Conservation (phyloP, 2,888 invertebrate species). For the Spisula subtruncata region DNA sequence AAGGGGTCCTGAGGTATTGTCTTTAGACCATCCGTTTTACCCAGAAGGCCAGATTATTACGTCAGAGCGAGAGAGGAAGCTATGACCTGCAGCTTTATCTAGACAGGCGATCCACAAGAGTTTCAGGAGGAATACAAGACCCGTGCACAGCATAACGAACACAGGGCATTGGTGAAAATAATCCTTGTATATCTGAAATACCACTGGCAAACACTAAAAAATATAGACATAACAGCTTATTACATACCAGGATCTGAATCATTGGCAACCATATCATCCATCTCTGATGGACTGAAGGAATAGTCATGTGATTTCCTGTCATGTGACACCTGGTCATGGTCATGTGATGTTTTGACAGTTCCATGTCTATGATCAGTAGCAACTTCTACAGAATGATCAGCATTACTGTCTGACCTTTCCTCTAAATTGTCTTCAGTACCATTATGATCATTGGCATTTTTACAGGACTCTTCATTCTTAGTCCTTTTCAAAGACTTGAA, state of each 20-base stretch:
- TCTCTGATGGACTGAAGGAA: slow-evolving; percentile 50
- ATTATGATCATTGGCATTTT: not conserved
- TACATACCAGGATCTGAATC: slow-evolving; percentile 24
- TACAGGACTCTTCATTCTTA: not conserved
- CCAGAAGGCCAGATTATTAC: too few species aligned
- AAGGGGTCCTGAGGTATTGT: too few species aligned
- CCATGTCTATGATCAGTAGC: not conserved
- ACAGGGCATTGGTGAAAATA: too few species aligned
- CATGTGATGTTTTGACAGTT: not conserved
- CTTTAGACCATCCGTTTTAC: too few species aligned
- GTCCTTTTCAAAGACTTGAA: slow-evolving; percentile 54
- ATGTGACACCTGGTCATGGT: not conserved
- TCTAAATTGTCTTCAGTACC: not conserved
- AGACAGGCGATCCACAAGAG: too few species aligned
- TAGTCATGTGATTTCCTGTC: slow-evolving; percentile 21
- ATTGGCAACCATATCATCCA: slow-evolving; percentile 42
- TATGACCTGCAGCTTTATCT: too few species aligned
- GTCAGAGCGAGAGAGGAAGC: too few species aligned
- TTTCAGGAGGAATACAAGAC: too few species aligned
- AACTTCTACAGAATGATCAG: not conserved
- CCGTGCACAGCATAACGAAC: too few species aligned
- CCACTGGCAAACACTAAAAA: not conserved
- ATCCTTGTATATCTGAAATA: too few species aligned
- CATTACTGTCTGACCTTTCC: not conserved
- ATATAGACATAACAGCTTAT: not conserved